Conservation (phyloP, 2,888 invertebrate genomes). For the Luperina testacea region DNA sequence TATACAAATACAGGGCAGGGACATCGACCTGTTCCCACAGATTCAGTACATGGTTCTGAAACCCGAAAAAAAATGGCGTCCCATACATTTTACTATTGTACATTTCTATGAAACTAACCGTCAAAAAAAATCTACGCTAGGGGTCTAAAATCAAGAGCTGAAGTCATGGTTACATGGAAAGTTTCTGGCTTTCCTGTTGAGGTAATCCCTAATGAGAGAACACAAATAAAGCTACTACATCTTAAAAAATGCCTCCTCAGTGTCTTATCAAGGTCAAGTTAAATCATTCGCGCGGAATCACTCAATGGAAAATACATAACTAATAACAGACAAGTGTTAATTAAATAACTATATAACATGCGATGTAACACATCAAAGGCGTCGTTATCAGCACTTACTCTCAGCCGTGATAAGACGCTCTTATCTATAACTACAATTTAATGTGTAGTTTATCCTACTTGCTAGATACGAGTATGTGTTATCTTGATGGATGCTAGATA, state of each 20-base stretch:
- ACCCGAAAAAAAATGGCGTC: too few species aligned
- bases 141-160: too few species aligned
- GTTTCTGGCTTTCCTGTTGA: not conserved
- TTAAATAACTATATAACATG: slow-evolving; percentile 7
- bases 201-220: not conserved
- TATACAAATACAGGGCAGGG: not conserved
- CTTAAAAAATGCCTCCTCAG: too few species aligned
- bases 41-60: too few species aligned
- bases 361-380: slow-evolving; percentile 27
- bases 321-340: not conserved
- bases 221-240: not conserved
- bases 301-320: slow-evolving; percentile 17
- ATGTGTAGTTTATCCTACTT: slow-evolving; percentile 55
- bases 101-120: too few species aligned
- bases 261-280: not conserved
- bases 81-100: too few species aligned
- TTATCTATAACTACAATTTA: slow-evolving; percentile 65
- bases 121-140: too few species aligned
- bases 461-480: slow-evolving; percentile 41
- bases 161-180: not conserved
- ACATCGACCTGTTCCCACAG: too few species aligned
- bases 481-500: slow-evolving; percentile 34
- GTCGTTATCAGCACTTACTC: slow-evolving; percentile 29
- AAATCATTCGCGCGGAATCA: slow-evolving; percentile 9
- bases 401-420: slow-evolving; percentile 39